Evolutionary conservation across 2,888 invertebrate genomes (phyloP).

Genomic region (Rhabditoides inermis): DNA sequence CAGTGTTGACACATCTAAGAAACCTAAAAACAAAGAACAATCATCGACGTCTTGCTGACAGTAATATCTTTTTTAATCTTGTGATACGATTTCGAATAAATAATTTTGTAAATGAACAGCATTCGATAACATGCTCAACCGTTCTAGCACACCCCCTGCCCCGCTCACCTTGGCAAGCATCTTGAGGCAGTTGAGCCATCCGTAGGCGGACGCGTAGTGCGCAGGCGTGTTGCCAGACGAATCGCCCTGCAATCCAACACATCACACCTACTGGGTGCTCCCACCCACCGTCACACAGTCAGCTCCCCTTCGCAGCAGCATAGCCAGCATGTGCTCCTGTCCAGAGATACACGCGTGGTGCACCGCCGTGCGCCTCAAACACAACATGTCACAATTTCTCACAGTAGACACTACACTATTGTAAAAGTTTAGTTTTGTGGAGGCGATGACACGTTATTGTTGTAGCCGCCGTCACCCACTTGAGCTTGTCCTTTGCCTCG

Average conservation of each 20-base stretch:
- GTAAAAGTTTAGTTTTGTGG: too few species aligned
- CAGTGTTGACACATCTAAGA: too few species aligned
- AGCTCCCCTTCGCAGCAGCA: conserved; percentile 25
- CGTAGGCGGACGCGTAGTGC: conserved; percentile 60
- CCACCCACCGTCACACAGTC: not conserved
- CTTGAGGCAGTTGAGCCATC: conserved; percentile 58
- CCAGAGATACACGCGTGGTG: conserved; percentile 59
- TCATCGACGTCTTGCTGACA: too few species aligned
- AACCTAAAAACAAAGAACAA: too few species aligned
- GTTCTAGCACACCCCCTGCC: conserved; percentile 41
- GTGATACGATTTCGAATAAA: too few species aligned
- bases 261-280: not conserved
- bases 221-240: conserved; percentile 58
- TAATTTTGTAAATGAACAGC: conserved; percentile 8
- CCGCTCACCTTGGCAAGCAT: conserved; percentile 53
- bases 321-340: conserved; percentile 43
- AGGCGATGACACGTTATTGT: too few species aligned
- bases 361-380: too few species aligned
- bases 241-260: conserved; percentile 49
- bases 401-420: too few species aligned
- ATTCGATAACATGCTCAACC: conserved; percentile 56
- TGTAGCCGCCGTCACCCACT: too few species aligned
- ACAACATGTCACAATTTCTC: too few species aligned
- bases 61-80: too few species aligned
- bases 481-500: conserved; percentile 55